Evolutionary conservation across 2,797 vertebrate genomes (phyloP).

Genomic region (Pseudochirops cupreus): DNA sequence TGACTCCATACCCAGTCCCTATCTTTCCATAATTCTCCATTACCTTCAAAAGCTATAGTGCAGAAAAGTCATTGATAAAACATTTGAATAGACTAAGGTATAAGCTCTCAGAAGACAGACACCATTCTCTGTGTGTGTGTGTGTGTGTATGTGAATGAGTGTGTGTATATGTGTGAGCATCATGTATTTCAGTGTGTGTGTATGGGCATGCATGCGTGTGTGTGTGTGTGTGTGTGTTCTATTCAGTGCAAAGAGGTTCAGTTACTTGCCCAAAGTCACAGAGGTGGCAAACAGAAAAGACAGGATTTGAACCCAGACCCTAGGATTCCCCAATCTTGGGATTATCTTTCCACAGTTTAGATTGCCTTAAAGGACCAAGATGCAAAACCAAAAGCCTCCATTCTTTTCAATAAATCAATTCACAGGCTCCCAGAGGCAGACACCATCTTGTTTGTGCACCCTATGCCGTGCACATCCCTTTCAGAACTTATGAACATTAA

Average conservation of each 20-base stretch:
- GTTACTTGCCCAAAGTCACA: not conserved
- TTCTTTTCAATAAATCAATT: not conserved
- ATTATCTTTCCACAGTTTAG: not conserved
- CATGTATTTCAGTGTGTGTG: no score
- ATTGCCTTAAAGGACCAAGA: not conserved
- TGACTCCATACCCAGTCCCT: not conserved
- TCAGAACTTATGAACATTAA: conserved; percentile 31
- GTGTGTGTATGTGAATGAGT: no score
- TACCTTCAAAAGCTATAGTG: not conserved
- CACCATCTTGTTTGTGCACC: not conserved
- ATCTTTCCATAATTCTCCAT: not conserved
- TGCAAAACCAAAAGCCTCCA: not conserved
- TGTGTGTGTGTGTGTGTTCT: not conserved
- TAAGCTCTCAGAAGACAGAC: not conserved
- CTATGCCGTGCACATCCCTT: conserved; percentile 22
- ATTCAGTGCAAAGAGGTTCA: not conserved
- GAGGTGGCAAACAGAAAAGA: not conserved
- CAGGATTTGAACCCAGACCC: not conserved
- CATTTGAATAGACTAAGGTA: not conserved
- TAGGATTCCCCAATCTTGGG: not conserved
- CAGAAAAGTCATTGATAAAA: not conserved
- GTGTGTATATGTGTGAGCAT: no score
- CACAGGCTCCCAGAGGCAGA: not conserved
- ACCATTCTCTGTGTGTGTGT: no score
- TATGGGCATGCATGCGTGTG: no score